A percentile compares a stretch with the other conserved stretches of the same genome.
phyloP scores from a whole-genome alignment of 2,113 vertebrate species.

The Strigops habroptila region DNA sequence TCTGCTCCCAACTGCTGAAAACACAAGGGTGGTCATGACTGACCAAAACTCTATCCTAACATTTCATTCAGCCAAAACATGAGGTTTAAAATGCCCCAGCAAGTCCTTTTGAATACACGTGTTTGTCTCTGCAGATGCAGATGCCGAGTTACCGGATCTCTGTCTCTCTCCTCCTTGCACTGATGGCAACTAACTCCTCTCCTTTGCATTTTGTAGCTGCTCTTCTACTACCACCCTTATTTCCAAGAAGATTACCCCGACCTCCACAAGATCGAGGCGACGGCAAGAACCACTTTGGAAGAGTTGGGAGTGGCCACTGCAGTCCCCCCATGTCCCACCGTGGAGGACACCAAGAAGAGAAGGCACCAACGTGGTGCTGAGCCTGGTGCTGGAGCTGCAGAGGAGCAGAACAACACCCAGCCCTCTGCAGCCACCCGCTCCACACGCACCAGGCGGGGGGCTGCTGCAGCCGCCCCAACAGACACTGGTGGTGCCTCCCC shows the following conservation, averaged over 20 bases:
- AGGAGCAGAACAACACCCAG: too few relatives aligned
- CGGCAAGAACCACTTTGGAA: too few relatives aligned
- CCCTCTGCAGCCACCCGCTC: too few relatives aligned
- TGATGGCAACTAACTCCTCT: background rate
- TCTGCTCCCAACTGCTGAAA: background rate
- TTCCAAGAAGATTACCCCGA: rapidly evolving
- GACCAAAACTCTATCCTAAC: background rate
- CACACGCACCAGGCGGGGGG: too few relatives aligned
- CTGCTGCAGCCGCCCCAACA: too few relatives aligned
- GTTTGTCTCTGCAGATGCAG: background rate
- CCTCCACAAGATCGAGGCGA: too few relatives aligned
- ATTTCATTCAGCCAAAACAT: background rate
- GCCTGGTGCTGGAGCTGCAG: too few relatives aligned
- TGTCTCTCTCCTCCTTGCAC: background rate
- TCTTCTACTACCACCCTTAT: background rate
- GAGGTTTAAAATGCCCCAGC: background rate
- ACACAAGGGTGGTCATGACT: background rate
- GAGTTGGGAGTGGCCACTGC: too few relatives aligned
- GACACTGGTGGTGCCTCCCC: too few relatives aligned
- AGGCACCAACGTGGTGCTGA: too few relatives aligned
- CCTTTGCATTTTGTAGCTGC: background rate
- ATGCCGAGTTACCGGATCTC: background rate
- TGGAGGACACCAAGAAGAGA: too few relatives aligned
- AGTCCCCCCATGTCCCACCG: too few relatives aligned
- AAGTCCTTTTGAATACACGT: background rate